Percentiles rank a stretch among this genome's conserved stretches.
Conservation (phyloP, 2,797 vertebrate genomes). For the Molossus alvarezi region DNA sequence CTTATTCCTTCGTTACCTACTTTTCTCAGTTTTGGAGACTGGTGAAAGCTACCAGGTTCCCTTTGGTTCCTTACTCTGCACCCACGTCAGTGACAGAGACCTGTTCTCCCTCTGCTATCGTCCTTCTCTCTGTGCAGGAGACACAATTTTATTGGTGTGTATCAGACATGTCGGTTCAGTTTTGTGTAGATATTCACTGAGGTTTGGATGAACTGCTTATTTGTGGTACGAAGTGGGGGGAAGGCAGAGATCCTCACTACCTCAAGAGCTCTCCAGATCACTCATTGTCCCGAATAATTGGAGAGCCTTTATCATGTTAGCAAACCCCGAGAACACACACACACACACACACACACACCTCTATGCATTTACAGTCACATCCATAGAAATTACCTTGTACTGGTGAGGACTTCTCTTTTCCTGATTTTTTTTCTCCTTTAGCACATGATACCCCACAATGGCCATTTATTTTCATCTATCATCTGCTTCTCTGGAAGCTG, state of each 20-base stretch:
- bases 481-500: neutral
- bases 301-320: neutral
- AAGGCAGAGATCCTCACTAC: neutral
- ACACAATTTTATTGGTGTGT: neutral
- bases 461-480: neutral
- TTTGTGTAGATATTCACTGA: neutral
- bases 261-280: neutral
- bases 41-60: neutral
- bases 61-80: neutral
- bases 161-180: neutral
- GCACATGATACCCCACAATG: neutral
- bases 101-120: neutral
- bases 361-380: neutral
- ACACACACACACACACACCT: neutral
- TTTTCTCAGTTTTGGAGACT: neutral
- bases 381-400: neutral
- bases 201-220: neutral
- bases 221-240: neutral
- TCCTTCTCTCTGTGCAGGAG: neutral
- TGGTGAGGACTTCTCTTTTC: neutral
- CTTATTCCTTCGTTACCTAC: neutral
- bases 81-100: neutral
- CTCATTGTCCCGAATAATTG: neutral
- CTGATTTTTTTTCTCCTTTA: constrained; percentile 1
- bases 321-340: neutral